These are phyloP conservation scores for Helleia helle DNA, from an alignment of 2,888 invertebrate species.

Conservation along the genomic window DNA sequence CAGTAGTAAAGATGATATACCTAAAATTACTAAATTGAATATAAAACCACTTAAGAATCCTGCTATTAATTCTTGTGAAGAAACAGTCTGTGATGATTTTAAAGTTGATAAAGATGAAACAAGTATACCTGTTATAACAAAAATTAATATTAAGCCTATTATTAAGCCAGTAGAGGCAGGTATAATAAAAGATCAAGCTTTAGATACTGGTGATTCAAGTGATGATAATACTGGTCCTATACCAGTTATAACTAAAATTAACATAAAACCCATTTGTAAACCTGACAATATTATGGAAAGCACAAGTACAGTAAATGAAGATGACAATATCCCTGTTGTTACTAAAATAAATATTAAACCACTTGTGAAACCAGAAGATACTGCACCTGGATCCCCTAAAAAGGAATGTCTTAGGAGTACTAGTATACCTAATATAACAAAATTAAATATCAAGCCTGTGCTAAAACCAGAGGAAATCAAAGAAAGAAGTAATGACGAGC, in stretches of 20 bases:
- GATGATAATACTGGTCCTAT: constrained; percentile 61
- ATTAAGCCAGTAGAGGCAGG: constrained; percentile 60
- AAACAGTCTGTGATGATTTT: constrained; percentile 62
- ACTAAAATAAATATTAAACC: constrained; percentile 63
- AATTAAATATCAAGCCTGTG: constrained; percentile 66
- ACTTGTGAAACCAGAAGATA: constrained; percentile 50
- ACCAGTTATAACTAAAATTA: constrained; percentile 69
- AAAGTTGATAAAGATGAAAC: constrained; percentile 49
- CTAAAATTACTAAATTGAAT: constrained; percentile 70
- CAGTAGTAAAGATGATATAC: constrained; percentile 58
- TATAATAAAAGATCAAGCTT: constrained; percentile 52
- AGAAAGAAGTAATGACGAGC: constrained; percentile 32
- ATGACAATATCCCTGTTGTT: constrained; percentile 38
- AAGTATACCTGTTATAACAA: constrained; percentile 65
- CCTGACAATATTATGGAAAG: constrained; percentile 43
- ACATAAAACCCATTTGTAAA: constrained; percentile 72
- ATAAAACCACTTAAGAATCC: constrained; percentile 70
- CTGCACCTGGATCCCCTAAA: constrained; percentile 49
- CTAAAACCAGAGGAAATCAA: constrained; percentile 53
- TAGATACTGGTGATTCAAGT: constrained; percentile 62
- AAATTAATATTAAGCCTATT: constrained; percentile 73
- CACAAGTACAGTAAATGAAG: constrained; percentile 22
- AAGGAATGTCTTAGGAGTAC: constrained; percentile 38
- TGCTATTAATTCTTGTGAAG: constrained; percentile 51
- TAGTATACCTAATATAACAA: constrained; percentile 52